Evolutionary conservation across 37 sponge, comb jelly and placozoan species (phyloP), one percentile per base, ranked within the genome.

Genomic region (Bolinopsis microptera): DNA sequence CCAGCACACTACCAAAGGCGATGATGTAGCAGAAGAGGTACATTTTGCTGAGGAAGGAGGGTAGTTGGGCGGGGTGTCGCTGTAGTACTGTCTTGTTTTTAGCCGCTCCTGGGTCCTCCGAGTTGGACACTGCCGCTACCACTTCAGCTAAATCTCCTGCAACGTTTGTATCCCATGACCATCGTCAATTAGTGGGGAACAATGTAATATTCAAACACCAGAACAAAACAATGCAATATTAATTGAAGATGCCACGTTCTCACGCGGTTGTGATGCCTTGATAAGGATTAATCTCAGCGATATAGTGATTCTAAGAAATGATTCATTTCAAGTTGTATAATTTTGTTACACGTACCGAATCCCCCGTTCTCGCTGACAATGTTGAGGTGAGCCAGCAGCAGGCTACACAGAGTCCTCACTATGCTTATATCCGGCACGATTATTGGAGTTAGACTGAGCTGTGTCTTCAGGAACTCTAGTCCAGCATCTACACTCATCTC

Each of bases 1-100:
- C 95, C 1, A 94, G 69, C 0, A 77, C 38, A 68, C 95, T 96
- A 3, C 96, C 96, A 74, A 95, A 95, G 28, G 96, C 86, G 94
- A 94, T 95, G 0, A 93, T 94, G 72, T 93, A 96, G 68, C 94
- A 76, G 38, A 94, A 96, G 27, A 96, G 88, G 70, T 68, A 96
- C 69, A 95, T 40, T 21, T 94, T 94, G 39, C 94, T 69, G 23
- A 92, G 32, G 32, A 92, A 92, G 9, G 92, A 69, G 3, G 34
- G 92, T 25, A 92, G n/a, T 24, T 69, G 69, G 13, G 69, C 92
- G 33, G 92, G 92, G 21, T 92, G 92, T 1, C 92, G 69, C 34
- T 92, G 92, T 21, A 92, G 68, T 9, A 92, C 27, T 16, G 92
- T 80, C 37, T 80, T 80, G 82, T 80, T 80, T 22, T 80, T 80